phyloP scores from a whole-genome alignment of 2,113 vertebrate species.

The Ovibos moschatus region DNA sequence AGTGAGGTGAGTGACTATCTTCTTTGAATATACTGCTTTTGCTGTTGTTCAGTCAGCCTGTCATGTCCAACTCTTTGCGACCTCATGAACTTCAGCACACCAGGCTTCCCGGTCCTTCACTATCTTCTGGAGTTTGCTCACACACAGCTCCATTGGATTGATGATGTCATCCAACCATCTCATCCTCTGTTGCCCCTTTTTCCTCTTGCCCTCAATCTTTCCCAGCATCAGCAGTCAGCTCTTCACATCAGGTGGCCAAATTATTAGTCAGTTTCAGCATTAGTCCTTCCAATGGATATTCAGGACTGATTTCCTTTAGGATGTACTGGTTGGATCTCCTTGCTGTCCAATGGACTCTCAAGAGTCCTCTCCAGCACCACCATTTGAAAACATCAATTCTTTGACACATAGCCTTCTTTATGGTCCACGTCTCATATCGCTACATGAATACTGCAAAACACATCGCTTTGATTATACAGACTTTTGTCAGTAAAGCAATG shows the following conservation, averaged over 20 bases:
- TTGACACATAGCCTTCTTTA: neutral
- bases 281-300: neutral
- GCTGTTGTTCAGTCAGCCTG: neutral
- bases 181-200: neutral
- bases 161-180: neutral
- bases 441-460: neutral
- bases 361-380: neutral
- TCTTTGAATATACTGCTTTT: neutral
- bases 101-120: neutral
- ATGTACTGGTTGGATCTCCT: neutral
- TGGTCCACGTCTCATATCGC: neutral
- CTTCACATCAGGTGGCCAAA: neutral
- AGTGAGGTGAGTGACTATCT: rapidly evolving
- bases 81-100: neutral
- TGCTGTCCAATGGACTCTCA: neutral
- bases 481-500: neutral
- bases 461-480: neutral
- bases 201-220: neutral
- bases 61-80: rapidly evolving
- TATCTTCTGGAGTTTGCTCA: neutral
- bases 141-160: neutral
- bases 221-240: neutral
- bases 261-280: neutral
- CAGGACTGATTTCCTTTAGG: neutral
- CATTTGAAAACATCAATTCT: neutral